These are phyloP conservation scores for Ophthalmolycus amberensis DNA, from an alignment of 2,113 vertebrate genomes.

Conservation along the genomic window DNA sequence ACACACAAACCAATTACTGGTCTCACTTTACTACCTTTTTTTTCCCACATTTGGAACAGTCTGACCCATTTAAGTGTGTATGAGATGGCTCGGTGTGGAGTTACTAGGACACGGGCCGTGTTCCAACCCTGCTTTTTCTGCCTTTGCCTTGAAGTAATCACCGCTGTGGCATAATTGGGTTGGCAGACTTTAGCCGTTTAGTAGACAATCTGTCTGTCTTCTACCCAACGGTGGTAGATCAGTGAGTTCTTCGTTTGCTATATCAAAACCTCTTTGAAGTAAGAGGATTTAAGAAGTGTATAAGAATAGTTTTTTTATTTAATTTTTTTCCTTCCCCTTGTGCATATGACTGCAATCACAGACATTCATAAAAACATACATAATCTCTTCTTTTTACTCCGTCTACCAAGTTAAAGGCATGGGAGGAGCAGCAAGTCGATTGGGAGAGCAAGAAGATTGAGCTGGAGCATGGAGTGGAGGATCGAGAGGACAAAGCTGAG, in stretches of 20 bases:
- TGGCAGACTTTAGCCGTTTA: slow-evolving; percentile 29
- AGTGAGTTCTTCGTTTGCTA: slow-evolving; percentile 24
- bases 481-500: slow-evolving; percentile 89
- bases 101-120: slow-evolving; percentile 67
- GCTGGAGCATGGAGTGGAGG: slow-evolving; percentile 87
- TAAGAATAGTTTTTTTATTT: slow-evolving; percentile 3
- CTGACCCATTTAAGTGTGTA: slow-evolving; percentile 73
- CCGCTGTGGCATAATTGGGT: slow-evolving; percentile 65
- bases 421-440: slow-evolving; percentile 79
- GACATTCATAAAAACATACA: neutral
- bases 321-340: neutral
- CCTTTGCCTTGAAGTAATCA: slow-evolving; percentile 61
- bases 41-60: slow-evolving; percentile 65
- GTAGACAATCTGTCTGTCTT: slow-evolving; percentile 37
- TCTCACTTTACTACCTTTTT: slow-evolving; percentile 46
- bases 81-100: slow-evolving; percentile 43
- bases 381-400: neutral
- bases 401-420: slow-evolving; percentile 83
- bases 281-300: slow-evolving; percentile 2
- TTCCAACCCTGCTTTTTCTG: slow-evolving; percentile 58
- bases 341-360: neutral
- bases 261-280: slow-evolving; percentile 4
- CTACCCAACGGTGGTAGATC: slow-evolving; percentile 18
- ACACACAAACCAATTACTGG: slow-evolving; percentile 27
- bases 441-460: slow-evolving; percentile 85